A percentile compares a stretch with the other conserved stretches of the same genome.
phyloP scores from a whole-genome alignment of 2,797 vertebrate species.

The Galagoides demidoff region DNA sequence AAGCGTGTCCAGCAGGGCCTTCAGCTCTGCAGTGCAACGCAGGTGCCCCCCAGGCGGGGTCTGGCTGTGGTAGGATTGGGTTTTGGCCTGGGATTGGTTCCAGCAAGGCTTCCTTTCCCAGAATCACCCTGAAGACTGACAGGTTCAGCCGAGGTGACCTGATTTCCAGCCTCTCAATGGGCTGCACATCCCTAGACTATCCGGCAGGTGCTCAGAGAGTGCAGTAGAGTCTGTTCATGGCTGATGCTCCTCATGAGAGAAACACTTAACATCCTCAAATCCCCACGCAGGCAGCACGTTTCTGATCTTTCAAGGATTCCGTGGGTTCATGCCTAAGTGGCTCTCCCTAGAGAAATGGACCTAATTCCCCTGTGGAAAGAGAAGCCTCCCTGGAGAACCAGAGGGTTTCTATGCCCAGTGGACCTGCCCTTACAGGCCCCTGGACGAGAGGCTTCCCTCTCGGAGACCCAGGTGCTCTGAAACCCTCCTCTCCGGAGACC shows the following conservation, averaged over 20 bases:
- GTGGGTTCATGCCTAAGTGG: not conserved
- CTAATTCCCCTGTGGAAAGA: conserved; percentile 23
- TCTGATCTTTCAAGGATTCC: conserved; percentile 12
- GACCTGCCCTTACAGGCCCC: not conserved
- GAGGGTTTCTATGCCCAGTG: not conserved
- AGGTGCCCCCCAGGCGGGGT: not conserved
- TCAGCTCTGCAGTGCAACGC: conserved; percentile 26
- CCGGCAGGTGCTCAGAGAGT: not conserved
- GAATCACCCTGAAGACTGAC: not conserved
- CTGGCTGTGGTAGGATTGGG: not conserved
- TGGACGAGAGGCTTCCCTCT: not conserved
- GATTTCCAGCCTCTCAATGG: not conserved
- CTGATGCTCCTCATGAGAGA: not conserved
- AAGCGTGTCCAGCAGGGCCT: conserved; percentile 30
- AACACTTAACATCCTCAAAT: not conserved
- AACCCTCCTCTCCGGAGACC: not conserved
- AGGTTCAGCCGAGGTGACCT: not conserved
- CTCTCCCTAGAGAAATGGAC: not conserved
- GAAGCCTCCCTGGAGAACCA: not conserved
- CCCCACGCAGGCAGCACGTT: not conserved
- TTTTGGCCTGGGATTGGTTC: not conserved
- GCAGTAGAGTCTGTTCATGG: not conserved
- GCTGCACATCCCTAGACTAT: not conserved
- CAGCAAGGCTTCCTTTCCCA: not conserved
- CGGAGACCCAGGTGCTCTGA: not conserved